Percentiles rank a stretch among this genome's conserved stretches.
Conservation (phyloP, 37 sponge, comb jelly and placozoan genomes). For the Cladorhizidae sp. region DNA sequence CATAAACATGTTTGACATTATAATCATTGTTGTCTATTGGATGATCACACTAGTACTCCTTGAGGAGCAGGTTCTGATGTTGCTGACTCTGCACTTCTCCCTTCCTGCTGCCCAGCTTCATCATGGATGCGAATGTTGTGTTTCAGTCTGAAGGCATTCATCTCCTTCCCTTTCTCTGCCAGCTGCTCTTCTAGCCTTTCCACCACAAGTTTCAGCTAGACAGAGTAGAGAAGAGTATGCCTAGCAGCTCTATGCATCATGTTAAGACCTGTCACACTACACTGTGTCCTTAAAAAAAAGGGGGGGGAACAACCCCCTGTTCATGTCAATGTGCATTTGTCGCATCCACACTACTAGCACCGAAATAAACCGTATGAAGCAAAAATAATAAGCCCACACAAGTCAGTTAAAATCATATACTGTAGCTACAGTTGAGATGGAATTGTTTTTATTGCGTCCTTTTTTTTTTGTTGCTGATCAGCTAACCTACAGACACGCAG, state of each 20-base stretch:
- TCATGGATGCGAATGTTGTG: slow-evolving; percentile 80
- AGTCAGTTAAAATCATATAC: no score
- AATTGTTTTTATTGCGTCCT: no score
- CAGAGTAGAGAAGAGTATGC: not conserved
- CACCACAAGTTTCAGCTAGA: slow-evolving; percentile 38
- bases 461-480: no score
- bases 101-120: slow-evolving; percentile 17
- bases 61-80: slow-evolving; percentile 1
- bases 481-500: no score
- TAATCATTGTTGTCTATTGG: no score
- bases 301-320: no score
- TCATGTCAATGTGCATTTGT: no score
- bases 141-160: slow-evolving; percentile 79
- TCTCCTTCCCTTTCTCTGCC: slow-evolving; percentile 79
- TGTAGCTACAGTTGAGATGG: no score
- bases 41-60: not conserved
- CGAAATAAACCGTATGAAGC: no score
- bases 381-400: no score
- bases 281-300: not conserved
- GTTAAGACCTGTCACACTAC: not conserved
- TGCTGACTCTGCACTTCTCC: not conserved
- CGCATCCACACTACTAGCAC: no score
- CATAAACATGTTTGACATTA: no score
- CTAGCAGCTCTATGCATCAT: not conserved
- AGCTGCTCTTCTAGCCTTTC: slow-evolving; percentile 69